Conservation (phyloP, 2,888 invertebrate genomes). For the Phengaris alcon region DNA sequence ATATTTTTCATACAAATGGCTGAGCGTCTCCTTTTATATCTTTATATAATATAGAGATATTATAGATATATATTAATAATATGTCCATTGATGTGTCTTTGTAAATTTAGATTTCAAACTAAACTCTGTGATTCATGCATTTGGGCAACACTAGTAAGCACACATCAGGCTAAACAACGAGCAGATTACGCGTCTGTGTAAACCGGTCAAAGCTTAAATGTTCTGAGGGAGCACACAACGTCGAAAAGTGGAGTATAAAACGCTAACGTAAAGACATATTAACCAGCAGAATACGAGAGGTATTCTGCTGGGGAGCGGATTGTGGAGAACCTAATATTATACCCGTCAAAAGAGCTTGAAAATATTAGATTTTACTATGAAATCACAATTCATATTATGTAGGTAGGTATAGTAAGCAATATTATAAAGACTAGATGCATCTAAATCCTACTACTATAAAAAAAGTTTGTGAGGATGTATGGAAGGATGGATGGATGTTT, state of each 20-base stretch:
- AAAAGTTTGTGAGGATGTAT: too few species aligned
- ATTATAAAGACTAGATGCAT: too few species aligned
- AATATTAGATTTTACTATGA: background rate
- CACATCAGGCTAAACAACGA: conserved; percentile 9
- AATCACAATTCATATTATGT: background rate
- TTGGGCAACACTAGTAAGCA: conserved; percentile 13
- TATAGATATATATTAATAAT: too few species aligned
- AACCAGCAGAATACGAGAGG: too few species aligned
- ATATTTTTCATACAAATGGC: too few species aligned
- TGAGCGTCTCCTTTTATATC: too few species aligned
- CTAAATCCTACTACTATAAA: too few species aligned
- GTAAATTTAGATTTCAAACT: background rate
- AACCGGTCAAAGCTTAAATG: conserved; percentile 21
- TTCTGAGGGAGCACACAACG: conserved; percentile 8
- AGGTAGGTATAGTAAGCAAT: background rate
- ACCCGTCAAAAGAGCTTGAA: background rate
- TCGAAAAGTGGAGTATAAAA: conserved; percentile 12
- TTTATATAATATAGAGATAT: too few species aligned
- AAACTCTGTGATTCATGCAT: background rate
- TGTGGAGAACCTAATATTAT: background rate
- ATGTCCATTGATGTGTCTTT: background rate
- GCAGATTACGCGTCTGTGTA: conserved; percentile 7
- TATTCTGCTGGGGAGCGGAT: background rate
- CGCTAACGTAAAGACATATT: background rate
- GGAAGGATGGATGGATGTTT: too few species aligned